phyloP scores from a whole-genome alignment of 2,888 invertebrate species.

The Orthosia gothica region DNA sequence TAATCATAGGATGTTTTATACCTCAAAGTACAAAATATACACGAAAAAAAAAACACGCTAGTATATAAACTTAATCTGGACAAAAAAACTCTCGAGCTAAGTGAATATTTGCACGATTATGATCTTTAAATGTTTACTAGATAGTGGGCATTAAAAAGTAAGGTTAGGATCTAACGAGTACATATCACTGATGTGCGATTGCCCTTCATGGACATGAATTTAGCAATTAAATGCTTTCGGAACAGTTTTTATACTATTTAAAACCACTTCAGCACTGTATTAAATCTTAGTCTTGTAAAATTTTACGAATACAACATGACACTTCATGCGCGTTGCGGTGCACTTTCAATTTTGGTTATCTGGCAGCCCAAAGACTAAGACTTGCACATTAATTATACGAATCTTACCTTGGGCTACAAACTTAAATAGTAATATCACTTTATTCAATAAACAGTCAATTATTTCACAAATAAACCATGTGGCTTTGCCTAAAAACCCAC shows the following conservation, averaged over 20 bases:
- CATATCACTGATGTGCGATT: neutral
- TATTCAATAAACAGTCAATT: conserved; percentile 43
- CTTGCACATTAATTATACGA: conserved; percentile 3
- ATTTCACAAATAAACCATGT: conserved; percentile 84
- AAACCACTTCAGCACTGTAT: conserved; percentile 4
- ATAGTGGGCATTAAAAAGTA: conserved; percentile 56
- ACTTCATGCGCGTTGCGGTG: conserved; percentile 61
- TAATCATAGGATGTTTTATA: too few relatives aligned
- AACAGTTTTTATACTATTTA: neutral
- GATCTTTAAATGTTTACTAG: conserved; percentile 18
- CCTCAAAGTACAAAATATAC: neutral
- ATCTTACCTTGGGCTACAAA: conserved; percentile 71
- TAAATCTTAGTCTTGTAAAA: neutral
- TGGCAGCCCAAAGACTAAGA: conserved; percentile 27
- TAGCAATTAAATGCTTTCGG: neutral
- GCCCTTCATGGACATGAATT: neutral
- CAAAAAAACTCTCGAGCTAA: neutral
- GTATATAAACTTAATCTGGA: neutral
- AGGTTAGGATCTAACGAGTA: conserved; percentile 66
- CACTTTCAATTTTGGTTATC: conserved; percentile 40
- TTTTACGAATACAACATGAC: conserved; percentile 40
- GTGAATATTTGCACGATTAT: neutral
- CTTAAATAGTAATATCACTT: conserved; percentile 56
- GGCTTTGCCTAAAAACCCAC: conserved; percentile 83
- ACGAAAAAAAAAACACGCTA: neutral